Conservation (phyloP, 1,140 invertebrate genomes). For the Trachymyrmex cornetzi region DNA sequence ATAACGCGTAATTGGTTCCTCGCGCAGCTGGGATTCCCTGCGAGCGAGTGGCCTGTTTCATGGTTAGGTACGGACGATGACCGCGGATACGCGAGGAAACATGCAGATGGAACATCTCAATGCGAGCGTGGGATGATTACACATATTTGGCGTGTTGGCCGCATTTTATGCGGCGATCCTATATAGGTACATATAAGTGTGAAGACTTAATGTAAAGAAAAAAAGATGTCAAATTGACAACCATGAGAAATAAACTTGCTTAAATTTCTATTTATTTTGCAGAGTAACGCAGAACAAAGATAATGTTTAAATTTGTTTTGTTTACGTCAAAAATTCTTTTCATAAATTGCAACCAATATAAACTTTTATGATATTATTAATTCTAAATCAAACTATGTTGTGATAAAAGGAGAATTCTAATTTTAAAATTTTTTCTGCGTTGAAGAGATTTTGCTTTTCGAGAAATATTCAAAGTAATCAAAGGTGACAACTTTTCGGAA, state of each 20-base stretch:
- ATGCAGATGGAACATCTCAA: constrained; percentile 38
- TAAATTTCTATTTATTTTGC: background rate
- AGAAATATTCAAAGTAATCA: background rate
- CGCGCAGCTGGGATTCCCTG: constrained; percentile 56
- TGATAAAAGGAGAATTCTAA: background rate
- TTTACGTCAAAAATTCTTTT: background rate
- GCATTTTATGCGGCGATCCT: background rate
- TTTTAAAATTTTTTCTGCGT: background rate
- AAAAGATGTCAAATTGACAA: background rate
- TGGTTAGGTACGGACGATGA: constrained; percentile 46
- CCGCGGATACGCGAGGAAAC: constrained; percentile 50
- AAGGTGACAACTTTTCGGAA: background rate
- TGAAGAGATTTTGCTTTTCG: background rate
- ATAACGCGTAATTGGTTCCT: constrained; percentile 53
- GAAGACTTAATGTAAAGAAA: background rate
- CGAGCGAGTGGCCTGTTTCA: constrained; percentile 59
- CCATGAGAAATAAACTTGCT: background rate
- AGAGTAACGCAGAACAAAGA: background rate
- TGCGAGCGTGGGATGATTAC: constrained; percentile 32
- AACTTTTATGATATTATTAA: background rate
- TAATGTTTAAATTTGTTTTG: background rate
- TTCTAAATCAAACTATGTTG: background rate
- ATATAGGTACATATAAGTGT: too few relatives aligned
- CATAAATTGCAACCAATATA: background rate
- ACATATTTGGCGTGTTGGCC: constrained; percentile 10